Evolutionary conservation across 2,888 invertebrate genomes (phyloP).

Genomic region (Epistrophe grossulariae): DNA sequence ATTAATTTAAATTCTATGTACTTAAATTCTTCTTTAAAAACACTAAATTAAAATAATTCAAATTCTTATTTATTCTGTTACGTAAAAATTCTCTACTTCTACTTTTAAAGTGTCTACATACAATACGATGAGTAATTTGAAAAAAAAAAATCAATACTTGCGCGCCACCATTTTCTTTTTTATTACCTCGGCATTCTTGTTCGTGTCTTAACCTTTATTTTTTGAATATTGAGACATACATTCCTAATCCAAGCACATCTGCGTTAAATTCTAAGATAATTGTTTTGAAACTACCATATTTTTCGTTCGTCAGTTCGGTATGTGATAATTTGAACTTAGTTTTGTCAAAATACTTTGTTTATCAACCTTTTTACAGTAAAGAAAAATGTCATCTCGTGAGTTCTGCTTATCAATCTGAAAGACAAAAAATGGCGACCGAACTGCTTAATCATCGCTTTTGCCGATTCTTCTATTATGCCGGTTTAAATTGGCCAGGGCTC

Average conservation of each 20-base stretch:
- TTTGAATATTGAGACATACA: constrained; percentile 11
- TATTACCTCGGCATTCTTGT: constrained; percentile 52
- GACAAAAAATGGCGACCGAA: constrained; percentile 22
- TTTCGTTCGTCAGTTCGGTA: constrained; percentile 27
- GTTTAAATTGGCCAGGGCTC: neutral
- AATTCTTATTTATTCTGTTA: constrained; percentile 51
- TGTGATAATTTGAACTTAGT: constrained; percentile 22
- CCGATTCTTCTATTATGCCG: neutral
- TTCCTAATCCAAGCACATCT: constrained; percentile 67
- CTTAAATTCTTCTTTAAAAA: neutral
- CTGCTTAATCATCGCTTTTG: neutral
- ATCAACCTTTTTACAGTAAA: constrained; percentile 5
- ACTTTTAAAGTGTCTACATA: constrained; percentile 55
- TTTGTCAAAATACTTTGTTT: constrained; percentile 25
- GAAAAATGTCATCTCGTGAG: constrained; percentile 44
- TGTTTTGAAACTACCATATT: constrained; percentile 27
- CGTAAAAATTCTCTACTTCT: constrained; percentile 51
- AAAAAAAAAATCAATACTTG: constrained; percentile 66
- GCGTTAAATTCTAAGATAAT: constrained; percentile 30
- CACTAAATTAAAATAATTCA: constrained; percentile 5
- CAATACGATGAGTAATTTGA: constrained; percentile 48
- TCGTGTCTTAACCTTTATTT: constrained; percentile 47
- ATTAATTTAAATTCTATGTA: constrained; percentile 71
- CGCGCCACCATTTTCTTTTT: constrained; percentile 75
- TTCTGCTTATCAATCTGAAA: constrained; percentile 24